Conservation (phyloP, 2,797 vertebrate species). For the Gobio occitaniae region DNA sequence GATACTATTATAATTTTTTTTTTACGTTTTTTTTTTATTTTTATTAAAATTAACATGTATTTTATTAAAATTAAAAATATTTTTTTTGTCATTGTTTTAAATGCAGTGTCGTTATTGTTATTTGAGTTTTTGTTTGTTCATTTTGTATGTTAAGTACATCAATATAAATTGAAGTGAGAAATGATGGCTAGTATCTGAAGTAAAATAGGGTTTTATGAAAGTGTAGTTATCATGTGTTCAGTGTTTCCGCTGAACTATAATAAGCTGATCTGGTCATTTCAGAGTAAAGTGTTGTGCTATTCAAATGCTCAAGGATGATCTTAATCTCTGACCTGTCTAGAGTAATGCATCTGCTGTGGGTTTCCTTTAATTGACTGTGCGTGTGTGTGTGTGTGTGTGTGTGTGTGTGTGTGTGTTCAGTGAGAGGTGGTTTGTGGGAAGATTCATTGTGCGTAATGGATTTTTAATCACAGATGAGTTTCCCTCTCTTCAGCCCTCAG, state of each 20-base stretch:
- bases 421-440: conserved; percentile 30
- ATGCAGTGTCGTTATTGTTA: background rate
- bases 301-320: background rate
- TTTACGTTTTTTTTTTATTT: too few relatives aligned
- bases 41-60: too few relatives aligned
- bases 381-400: background rate
- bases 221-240: background rate
- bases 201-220: background rate
- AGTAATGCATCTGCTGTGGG: conserved; percentile 53
- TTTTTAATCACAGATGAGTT: conserved; percentile 41
- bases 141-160: background rate
- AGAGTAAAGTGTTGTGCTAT: background rate
- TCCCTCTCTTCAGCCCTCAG: conserved; percentile 4
- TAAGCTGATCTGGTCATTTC: background rate
- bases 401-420: background rate
- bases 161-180: background rate
- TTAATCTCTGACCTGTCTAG: background rate
- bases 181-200: too few relatives aligned
- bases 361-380: background rate
- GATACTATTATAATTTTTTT: too few relatives aligned
- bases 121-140: background rate
- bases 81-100: too few relatives aligned
- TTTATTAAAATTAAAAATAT: too few relatives aligned
- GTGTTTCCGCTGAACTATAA: background rate
- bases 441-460: conserved; percentile 23